Conservation (phyloP, 2,888 invertebrate genomes). For the Diloba caeruleocephala region DNA sequence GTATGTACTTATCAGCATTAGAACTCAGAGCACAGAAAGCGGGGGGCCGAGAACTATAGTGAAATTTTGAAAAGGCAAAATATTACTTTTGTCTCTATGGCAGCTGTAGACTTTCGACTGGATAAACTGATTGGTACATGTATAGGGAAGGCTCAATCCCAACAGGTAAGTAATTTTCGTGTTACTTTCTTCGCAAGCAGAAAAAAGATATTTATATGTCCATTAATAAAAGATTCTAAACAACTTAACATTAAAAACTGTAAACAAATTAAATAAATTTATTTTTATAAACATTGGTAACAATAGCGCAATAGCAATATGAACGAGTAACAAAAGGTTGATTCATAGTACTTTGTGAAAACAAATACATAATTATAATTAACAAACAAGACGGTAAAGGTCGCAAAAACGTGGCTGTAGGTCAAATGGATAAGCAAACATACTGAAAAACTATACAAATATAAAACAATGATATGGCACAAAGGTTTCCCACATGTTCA, state of each 20-base stretch:
- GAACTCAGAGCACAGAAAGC: too few relatives aligned
- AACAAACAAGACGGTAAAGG: conserved; percentile 32
- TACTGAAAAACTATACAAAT: conserved; percentile 30
- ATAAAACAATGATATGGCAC: conserved; percentile 5
- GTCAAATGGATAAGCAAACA: conserved; percentile 33
- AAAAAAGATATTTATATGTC: too few relatives aligned
- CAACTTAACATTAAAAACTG: conserved; percentile 11
- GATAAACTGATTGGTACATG: too few relatives aligned
- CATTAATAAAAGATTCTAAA: too few relatives aligned
- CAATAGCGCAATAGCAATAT: conserved; percentile 20
- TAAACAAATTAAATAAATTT: conserved; percentile 11
- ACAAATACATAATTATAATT: conserved; percentile 32
- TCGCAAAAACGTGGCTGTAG: conserved; percentile 30
- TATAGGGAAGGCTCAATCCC: too few relatives aligned
- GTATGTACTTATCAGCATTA: too few relatives aligned
- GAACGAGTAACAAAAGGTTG: conserved; percentile 32
- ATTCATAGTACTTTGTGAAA: conserved; percentile 44
- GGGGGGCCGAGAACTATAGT: too few relatives aligned
- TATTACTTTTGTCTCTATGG: too few relatives aligned
- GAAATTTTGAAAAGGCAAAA: too few relatives aligned
- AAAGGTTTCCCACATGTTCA: conserved; percentile 7
- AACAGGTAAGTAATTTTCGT: too few relatives aligned
- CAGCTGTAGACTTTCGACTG: too few relatives aligned
- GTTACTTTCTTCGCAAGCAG: too few relatives aligned
- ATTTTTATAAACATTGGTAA: conserved; percentile 22